Conservation (phyloP, 2,888 invertebrate genomes). For the Cetonia aurata region DNA sequence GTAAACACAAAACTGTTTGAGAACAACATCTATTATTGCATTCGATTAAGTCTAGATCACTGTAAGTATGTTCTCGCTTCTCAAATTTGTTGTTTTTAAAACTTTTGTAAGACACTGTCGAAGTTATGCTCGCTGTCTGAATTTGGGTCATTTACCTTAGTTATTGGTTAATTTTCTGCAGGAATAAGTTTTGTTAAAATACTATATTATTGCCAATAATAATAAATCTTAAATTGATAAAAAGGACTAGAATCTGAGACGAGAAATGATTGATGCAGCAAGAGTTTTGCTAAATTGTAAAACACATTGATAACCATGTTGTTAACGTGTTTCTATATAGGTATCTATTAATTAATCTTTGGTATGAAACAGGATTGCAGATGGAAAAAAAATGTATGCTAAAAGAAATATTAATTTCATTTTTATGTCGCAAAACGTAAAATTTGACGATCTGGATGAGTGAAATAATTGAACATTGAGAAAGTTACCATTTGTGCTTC, state of each 20-base stretch:
- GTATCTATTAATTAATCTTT: constrained; percentile 48
- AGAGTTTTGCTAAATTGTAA: constrained; percentile 14
- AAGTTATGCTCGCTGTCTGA: too few species aligned
- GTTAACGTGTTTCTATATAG: constrained; percentile 9
- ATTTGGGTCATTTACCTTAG: too few species aligned
- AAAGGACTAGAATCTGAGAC: constrained; percentile 40
- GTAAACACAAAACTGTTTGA: too few species aligned
- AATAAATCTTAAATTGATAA: constrained; percentile 29
- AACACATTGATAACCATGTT: constrained; percentile 36
- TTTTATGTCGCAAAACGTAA: too few species aligned
- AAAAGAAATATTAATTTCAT: too few species aligned
- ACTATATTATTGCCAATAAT: constrained; percentile 37
- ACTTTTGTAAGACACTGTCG: too few species aligned
- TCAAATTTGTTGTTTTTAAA: too few species aligned
- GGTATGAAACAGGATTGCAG: constrained; percentile 41
- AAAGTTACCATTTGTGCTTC: constrained; percentile 34
- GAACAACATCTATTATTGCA: too few species aligned
- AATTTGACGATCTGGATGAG: too few species aligned
- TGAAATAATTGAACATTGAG: constrained; percentile 14
- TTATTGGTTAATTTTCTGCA: background rate
- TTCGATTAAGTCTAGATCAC: too few species aligned
- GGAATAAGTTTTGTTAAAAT: constrained; percentile 16
- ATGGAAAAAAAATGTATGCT: constrained; percentile 43
- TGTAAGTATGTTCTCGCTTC: too few species aligned
- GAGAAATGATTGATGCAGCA: constrained; percentile 28